A percentile compares a stretch with the other conserved stretches of the same genome.
Conservation (phyloP, 2,113 vertebrate genomes). For the Leptobrachium ailaonicum region DNA sequence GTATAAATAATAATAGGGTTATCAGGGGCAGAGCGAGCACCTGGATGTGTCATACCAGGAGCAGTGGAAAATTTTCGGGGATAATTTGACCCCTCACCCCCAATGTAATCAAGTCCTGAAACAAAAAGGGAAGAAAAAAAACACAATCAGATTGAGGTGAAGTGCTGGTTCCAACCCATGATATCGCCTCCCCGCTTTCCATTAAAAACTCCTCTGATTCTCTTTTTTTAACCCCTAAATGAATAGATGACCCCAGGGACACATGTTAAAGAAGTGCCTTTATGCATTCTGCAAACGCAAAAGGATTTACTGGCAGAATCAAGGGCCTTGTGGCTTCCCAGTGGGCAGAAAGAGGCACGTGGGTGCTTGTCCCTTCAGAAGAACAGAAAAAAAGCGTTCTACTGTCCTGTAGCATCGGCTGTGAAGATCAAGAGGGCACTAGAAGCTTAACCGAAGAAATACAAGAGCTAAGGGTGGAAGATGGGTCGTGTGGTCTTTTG, state of each 20-base stretch:
- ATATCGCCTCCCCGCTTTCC: constrained; percentile 39
- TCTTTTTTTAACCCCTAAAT: not conserved
- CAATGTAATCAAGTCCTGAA: constrained; percentile 90
- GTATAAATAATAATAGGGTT: constrained; percentile 55
- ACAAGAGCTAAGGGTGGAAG: too few species aligned
- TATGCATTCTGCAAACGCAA: too few species aligned
- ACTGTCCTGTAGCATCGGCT: too few species aligned
- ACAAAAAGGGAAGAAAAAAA: constrained; percentile 64
- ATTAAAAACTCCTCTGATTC: too few species aligned
- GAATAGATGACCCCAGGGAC: not conserved
- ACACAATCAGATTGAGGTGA: constrained; percentile 56
- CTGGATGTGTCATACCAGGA: constrained; percentile 84
- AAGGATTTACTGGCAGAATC: too few species aligned
- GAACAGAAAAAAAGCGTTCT: too few species aligned
- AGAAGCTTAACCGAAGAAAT: too few species aligned
- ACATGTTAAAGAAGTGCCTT: not conserved
- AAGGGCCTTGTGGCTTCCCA: too few species aligned
- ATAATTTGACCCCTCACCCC: constrained; percentile 89
- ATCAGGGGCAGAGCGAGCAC: constrained; percentile 71
- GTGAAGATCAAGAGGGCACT: too few species aligned
- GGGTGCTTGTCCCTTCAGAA: too few species aligned
- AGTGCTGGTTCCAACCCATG: not conserved
- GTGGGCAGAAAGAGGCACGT: too few species aligned
- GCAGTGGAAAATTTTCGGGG: constrained; percentile 89
- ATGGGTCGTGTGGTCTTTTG: too few species aligned